A percentile compares a stretch with the other conserved stretches of the same genome.
phyloP scores from a whole-genome alignment of 53 echinoderm and acorn worm genomes.

The Holothuria scabra region DNA sequence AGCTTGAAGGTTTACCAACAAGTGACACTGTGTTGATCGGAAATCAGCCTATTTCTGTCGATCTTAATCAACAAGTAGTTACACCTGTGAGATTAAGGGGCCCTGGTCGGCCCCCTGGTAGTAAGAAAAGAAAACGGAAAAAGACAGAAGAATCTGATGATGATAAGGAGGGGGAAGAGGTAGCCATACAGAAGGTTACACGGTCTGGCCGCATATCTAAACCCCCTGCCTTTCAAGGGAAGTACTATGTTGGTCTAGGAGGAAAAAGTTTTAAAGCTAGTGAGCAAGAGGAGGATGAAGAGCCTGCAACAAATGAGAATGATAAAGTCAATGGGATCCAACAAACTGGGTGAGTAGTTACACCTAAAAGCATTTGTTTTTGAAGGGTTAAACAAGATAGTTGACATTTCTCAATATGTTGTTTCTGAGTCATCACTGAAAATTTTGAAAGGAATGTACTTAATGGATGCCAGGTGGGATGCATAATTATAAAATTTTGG shows the following conservation, averaged over 20 bases:
- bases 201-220: constrained; percentile 23
- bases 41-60: not conserved
- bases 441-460: too few species aligned
- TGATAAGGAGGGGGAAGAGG: constrained; percentile 9
- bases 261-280: constrained; percentile 21
- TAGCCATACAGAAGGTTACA: constrained; percentile 21
- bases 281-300: too few species aligned
- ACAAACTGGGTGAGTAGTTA: too few species aligned
- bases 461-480: too few species aligned
- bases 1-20: constrained; percentile 10
- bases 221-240: constrained; percentile 19
- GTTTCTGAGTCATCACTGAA: too few species aligned
- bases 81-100: too few species aligned
- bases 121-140: constrained; percentile 25
- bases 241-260: constrained; percentile 27
- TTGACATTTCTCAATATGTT: too few species aligned
- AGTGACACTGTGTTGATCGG: constrained; percentile 1
- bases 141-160: constrained; percentile 19
- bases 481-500: too few species aligned
- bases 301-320: too few species aligned
- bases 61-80: not conserved
- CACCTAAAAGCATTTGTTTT: too few species aligned
- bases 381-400: too few species aligned
- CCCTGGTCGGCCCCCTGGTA: constrained; percentile 9
- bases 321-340: too few species aligned